A percentile compares a stretch with the other conserved stretches of the same genome.
phyloP scores from a whole-genome alignment of 2,113 vertebrate species.

The Lepus americanus region DNA sequence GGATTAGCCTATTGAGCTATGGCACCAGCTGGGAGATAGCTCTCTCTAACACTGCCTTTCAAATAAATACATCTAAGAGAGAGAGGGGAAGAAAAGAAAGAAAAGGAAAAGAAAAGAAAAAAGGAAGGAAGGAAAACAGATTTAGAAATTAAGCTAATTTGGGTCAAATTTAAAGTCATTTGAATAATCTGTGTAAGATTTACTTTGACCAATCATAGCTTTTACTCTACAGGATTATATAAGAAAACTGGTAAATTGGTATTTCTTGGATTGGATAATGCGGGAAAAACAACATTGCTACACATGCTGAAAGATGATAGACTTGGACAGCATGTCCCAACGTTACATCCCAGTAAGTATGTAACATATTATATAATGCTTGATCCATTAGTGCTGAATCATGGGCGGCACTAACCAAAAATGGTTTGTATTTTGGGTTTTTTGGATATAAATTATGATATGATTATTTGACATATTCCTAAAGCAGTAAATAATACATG shows the following conservation, averaged over 20 bases:
- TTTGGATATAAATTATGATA: conserved; percentile 51
- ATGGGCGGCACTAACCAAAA: not conserved
- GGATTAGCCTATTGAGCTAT: no score
- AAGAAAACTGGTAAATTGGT: conserved; percentile 99
- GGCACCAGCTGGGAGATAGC: no score
- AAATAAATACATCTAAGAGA: no score
- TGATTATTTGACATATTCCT: conserved; percentile 44
- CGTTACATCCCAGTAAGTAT: conserved; percentile 97
- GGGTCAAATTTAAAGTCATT: conserved; percentile 41
- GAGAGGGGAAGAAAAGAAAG: not conserved
- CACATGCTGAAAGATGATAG: conserved; percentile 99
- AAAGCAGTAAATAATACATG: conserved; percentile 58
- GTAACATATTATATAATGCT: fast-evolving
- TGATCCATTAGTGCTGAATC: not conserved
- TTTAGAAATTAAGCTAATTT: not conserved
- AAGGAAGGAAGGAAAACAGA: not conserved
- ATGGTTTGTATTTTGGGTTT: not conserved
- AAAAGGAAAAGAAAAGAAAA: not conserved
- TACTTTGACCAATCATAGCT: conserved; percentile 48
- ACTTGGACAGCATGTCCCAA: conserved; percentile 98
- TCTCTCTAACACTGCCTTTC: no score
- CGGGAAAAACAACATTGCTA: conserved; percentile 98
- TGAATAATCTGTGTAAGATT: not conserved
- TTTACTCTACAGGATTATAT: conserved; percentile 93
- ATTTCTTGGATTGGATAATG: conserved; percentile 99